Conservation (phyloP, 2,113 vertebrate genomes). For the Dascyllus trimaculatus region DNA sequence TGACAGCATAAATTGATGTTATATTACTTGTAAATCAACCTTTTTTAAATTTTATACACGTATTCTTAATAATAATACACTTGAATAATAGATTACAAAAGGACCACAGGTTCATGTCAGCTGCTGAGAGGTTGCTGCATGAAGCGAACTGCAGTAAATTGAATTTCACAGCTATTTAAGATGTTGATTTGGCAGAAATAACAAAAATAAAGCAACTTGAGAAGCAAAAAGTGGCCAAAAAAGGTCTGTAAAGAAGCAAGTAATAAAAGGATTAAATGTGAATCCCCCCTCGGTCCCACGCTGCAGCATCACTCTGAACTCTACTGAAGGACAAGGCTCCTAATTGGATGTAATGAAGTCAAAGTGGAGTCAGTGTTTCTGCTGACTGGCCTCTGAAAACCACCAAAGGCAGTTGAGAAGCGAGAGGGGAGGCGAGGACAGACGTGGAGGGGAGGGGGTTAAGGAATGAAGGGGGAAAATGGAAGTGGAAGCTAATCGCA, state of each 20-base stretch:
- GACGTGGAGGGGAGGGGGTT: not conserved
- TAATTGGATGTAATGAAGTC: constrained; percentile 64
- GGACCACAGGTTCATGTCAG: too few relatives aligned
- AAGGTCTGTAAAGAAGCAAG: not conserved
- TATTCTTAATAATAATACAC: too few relatives aligned
- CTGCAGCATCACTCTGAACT: constrained; percentile 11
- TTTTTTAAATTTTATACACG: too few relatives aligned
- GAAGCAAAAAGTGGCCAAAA: not conserved
- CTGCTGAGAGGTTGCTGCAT: too few relatives aligned
- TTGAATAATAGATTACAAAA: too few relatives aligned
- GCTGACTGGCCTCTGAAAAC: constrained; percentile 55
- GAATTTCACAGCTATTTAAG: too few relatives aligned
- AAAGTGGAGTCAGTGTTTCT: constrained; percentile 37
- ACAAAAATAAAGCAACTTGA: not conserved
- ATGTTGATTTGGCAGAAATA: too few relatives aligned
- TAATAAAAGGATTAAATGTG: not conserved
- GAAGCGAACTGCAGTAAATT: too few relatives aligned
- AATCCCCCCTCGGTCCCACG: not conserved
- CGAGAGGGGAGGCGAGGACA: constrained; percentile 31
- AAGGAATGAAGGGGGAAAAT: not conserved
- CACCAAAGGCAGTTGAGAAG: constrained; percentile 30
- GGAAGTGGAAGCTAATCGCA: not conserved
- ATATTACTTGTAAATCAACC: too few relatives aligned
- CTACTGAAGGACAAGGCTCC: constrained; percentile 42
- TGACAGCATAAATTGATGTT: too few relatives aligned